Evolutionary conservation across 2,888 invertebrate genomes (phyloP).

Genomic region (Zele albiditarsus): DNA sequence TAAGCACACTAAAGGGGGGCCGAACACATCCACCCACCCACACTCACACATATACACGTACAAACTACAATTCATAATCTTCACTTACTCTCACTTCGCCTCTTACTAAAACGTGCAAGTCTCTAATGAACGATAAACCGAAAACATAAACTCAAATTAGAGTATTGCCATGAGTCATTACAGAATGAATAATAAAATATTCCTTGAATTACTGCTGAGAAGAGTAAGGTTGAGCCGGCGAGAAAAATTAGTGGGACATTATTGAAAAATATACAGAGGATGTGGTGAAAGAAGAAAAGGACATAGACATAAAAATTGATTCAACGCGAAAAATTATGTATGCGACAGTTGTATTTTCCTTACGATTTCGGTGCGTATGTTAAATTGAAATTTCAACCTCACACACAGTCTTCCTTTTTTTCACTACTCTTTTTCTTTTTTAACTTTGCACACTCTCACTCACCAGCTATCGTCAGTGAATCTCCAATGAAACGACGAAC

Average conservation of each 20-base stretch:
- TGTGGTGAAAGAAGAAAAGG: neutral
- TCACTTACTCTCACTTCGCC: conserved; percentile 3
- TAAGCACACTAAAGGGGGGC: conserved; percentile 23
- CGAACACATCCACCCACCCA: neutral
- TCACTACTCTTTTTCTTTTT: neutral
- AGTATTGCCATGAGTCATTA: conserved; percentile 32
- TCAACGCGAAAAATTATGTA: neutral
- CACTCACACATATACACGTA: neutral
- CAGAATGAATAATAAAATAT: conserved; percentile 33
- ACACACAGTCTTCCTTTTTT: neutral
- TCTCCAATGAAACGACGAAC: neutral
- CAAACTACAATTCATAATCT: neutral
- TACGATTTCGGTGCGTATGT: conserved; percentile 21
- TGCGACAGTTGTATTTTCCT: conserved; percentile 7
- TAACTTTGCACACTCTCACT: neutral
- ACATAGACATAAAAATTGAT: neutral
- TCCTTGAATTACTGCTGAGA: neutral
- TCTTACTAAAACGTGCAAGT: conserved; percentile 5
- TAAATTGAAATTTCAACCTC: conserved; percentile 17
- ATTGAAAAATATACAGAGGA: no score
- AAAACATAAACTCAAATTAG: conserved; percentile 44
- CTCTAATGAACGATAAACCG: conserved; percentile 43
- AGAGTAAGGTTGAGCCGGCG: neutral
- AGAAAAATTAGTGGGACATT: neutral
- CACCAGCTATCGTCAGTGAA: neutral